These are phyloP conservation scores for Lydus trimaculatus DNA, from an alignment of 2,888 invertebrate species.

Conservation along the genomic window DNA sequence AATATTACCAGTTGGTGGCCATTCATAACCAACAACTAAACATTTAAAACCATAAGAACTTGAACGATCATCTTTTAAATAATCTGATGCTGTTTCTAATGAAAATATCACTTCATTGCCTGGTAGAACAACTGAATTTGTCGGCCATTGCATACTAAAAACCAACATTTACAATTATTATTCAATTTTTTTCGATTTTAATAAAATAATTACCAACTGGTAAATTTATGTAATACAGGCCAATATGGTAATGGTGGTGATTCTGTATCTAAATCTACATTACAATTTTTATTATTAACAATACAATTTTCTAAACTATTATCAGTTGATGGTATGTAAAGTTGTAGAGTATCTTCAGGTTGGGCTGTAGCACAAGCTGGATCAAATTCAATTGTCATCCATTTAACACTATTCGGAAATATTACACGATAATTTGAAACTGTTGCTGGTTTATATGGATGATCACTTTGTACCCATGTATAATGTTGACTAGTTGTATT, in stretches of 20 bases:
- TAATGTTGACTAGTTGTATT: constrained; percentile 85
- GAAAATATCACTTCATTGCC: constrained; percentile 96
- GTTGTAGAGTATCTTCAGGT: constrained; percentile 86
- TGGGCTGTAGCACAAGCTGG: constrained; percentile 91
- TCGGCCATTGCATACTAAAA: constrained; percentile 81
- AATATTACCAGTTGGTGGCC: constrained; percentile 65
- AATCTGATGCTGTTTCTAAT: constrained; percentile 94
- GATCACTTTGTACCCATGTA: constrained; percentile 94
- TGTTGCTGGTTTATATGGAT: constrained; percentile 92
- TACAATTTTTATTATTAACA: constrained; percentile 42
- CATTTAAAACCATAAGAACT: constrained; percentile 83
- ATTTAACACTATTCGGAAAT: constrained; percentile 88
- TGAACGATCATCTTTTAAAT: constrained; percentile 87
- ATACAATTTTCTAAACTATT: constrained; percentile 22
- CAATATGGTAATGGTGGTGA: constrained; percentile 63
- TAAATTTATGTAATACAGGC: constrained; percentile 73
- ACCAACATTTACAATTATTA: background rate
- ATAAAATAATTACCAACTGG: constrained; percentile 61
- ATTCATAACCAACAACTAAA: constrained; percentile 83
- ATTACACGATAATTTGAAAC: constrained; percentile 86
- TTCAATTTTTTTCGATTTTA: background rate
- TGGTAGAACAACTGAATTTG: constrained; percentile 83
- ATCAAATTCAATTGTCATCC: constrained; percentile 95
- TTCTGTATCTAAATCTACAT: constrained; percentile 49
- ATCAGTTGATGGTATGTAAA: constrained; percentile 68